These are phyloP conservation scores for Drosophila ficusphila DNA, from an alignment of 1,140 invertebrate species.

Conservation along the genomic window DNA sequence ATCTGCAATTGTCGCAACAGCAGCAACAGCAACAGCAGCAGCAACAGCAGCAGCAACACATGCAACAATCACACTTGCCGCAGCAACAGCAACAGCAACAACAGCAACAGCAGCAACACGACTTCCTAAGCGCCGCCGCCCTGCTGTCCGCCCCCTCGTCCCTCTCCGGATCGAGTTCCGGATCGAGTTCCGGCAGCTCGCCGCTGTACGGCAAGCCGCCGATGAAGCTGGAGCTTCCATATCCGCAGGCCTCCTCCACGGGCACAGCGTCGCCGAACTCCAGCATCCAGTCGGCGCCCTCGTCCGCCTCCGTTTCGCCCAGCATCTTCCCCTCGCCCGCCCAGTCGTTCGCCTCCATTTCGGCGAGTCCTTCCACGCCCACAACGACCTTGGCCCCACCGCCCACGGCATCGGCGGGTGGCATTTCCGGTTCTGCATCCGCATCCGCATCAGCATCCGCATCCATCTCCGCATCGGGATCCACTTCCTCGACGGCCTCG, in stretches of 20 bases:
- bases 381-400: slow-evolving; percentile 59
- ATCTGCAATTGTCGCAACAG: slow-evolving; percentile 29
- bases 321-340: slow-evolving; percentile 78
- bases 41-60: slow-evolving; percentile 21
- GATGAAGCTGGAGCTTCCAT: slow-evolving; percentile 82
- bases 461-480: slow-evolving; percentile 21
- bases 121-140: slow-evolving; percentile 40
- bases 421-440: slow-evolving; percentile 1
- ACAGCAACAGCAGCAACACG: slow-evolving; percentile 26
- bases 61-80: slow-evolving; percentile 21
- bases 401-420: slow-evolving; percentile 2
- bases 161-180: slow-evolving; percentile 27
- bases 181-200: slow-evolving; percentile 33
- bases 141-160: slow-evolving; percentile 38
- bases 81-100: slow-evolving; percentile 26
- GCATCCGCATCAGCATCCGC: slow-evolving; percentile 27
- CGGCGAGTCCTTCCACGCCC: slow-evolving; percentile 65
- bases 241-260: slow-evolving; percentile 82
- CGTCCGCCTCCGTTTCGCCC: slow-evolving; percentile 78
- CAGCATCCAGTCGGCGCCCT: slow-evolving; percentile 75
- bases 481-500: slow-evolving; percentile 24
- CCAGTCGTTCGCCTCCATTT: slow-evolving; percentile 74
- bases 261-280: slow-evolving; percentile 81
- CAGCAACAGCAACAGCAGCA: slow-evolving; percentile 28
- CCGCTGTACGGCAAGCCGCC: slow-evolving; percentile 36